Evolutionary conservation across 2,797 vertebrate genomes (phyloP), one percentile per base, ranked within the genome.

Genomic region (Acanthurus tractus): DNA sequence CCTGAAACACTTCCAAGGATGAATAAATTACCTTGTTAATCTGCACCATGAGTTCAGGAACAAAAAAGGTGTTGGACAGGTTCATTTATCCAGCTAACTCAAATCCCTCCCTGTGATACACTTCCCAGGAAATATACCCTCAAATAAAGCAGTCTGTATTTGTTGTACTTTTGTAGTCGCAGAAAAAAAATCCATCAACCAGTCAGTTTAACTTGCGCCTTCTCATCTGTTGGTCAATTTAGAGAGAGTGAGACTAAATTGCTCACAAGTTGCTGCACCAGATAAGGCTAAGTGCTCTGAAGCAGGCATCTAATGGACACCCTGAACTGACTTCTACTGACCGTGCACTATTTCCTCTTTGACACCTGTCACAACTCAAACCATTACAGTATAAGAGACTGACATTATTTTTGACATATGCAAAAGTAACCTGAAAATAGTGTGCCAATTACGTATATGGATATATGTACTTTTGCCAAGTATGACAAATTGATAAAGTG

Each of bases 151-250:
- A 25, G 25, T 25, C 25, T 25, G 25, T 25, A 25, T 25, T 4
- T 25, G 25, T 25, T 25, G 25, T 25, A 34, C 29, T 6, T 34
- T 6, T 34, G 29, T 34, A 6, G 29, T 5, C 50, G 6, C 20
- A n/a, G 48, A 76, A 74, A 71, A 63, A 71, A 63, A 29, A 34
- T 25, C 3, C 38, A 71, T 61, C 7, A 15, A 13, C 17, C 52
- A 54, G 20, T 56, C 38, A 40, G 9, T 61, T 15, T 56, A 40
- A 23, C 50, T 25, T 40, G 12, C 42, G 34, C 40, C 49, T 70
- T 48, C 54, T 69, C 54, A 8, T 56, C 17, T 3, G 17, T 70
- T 61, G 70, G 22, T 38, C 63, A 36, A 11, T 65, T 70, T 61
- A n/a, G 22, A 14, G 25, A 57, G 57, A n/a, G 29, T 54, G 36